These are phyloP conservation scores for Tenthredo amoena DNA, from an alignment of 2,888 invertebrate species.

Conservation along the genomic window DNA sequence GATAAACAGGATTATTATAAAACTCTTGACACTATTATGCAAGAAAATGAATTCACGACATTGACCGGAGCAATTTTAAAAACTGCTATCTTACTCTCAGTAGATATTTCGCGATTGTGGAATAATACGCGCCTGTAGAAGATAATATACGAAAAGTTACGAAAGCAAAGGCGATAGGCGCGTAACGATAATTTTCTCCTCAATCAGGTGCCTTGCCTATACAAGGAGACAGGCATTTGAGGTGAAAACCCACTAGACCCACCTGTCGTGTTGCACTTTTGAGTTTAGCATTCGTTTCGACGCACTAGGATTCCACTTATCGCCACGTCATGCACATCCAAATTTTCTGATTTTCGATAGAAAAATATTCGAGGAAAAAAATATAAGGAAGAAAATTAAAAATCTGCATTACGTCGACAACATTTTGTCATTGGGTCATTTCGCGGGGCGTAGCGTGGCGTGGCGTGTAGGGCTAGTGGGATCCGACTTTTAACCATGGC, in stretches of 20 bases:
- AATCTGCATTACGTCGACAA: no score
- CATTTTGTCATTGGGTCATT: no score
- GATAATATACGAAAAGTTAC: background rate
- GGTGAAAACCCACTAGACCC: no score
- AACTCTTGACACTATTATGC: background rate
- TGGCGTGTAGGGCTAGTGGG: background rate
- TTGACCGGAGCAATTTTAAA: background rate
- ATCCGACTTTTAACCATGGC: conserved; percentile 36
- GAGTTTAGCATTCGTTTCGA: no score
- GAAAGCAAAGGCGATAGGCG: conserved; percentile 28
- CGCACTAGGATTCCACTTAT: no score
- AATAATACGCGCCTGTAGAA: background rate
- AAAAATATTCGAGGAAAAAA: no score
- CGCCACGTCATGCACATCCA: no score
- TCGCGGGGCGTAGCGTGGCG: no score
- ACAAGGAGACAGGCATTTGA: background rate
- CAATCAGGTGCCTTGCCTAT: conserved; percentile 15
- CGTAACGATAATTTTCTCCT: conserved; percentile 14
- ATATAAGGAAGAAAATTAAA: no score
- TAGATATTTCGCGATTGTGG: background rate
- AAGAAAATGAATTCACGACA: background rate
- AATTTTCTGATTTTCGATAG: no score
- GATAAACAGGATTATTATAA: background rate
- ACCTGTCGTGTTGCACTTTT: no score
- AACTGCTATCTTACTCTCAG: background rate